Percentiles rank a stretch among this genome's conserved stretches.
phyloP scores from a whole-genome alignment of 1,140 invertebrate genomes.

The Drosophila leontia region DNA sequence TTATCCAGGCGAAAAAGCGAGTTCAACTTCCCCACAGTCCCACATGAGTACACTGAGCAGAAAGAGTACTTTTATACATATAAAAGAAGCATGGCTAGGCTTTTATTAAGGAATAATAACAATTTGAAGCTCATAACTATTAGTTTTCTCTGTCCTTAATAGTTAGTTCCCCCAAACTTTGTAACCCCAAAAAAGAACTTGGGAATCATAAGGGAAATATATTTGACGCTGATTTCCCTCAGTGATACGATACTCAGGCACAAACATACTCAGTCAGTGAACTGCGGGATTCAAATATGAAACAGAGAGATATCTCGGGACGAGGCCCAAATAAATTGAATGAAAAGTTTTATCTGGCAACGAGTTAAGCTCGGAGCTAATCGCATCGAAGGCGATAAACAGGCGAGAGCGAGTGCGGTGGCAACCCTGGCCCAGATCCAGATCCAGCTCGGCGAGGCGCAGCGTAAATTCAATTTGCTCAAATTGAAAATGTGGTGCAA shows the following conservation, averaged over 20 bases:
- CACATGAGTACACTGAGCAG: background rate
- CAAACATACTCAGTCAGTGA: constrained; percentile 3
- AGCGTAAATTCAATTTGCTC: constrained; percentile 73
- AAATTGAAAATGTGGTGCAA: constrained; percentile 74
- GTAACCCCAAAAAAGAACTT: background rate
- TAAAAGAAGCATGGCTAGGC: too few species aligned
- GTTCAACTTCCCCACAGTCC: constrained; percentile 24
- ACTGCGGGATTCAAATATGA: constrained; percentile 33
- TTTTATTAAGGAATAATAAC: background rate
- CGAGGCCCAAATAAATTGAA: constrained; percentile 42
- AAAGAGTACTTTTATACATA: background rate
- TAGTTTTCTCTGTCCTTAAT: too few species aligned
- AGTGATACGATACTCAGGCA: background rate
- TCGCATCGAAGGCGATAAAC: constrained; percentile 49
- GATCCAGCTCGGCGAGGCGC: constrained; percentile 14
- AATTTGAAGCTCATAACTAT: background rate
- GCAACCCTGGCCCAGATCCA: constrained; percentile 42
- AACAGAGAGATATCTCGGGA: background rate
- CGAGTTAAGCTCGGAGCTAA: constrained; percentile 54
- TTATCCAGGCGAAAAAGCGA: constrained; percentile 39
- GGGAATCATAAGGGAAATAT: background rate
- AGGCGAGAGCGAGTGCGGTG: constrained; percentile 20
- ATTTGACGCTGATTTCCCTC: background rate
- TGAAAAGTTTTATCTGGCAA: constrained; percentile 57
- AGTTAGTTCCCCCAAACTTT: background rate